Evolutionary conservation across 2,888 invertebrate genomes (phyloP).

Genomic region (Physocephala rufipes): DNA sequence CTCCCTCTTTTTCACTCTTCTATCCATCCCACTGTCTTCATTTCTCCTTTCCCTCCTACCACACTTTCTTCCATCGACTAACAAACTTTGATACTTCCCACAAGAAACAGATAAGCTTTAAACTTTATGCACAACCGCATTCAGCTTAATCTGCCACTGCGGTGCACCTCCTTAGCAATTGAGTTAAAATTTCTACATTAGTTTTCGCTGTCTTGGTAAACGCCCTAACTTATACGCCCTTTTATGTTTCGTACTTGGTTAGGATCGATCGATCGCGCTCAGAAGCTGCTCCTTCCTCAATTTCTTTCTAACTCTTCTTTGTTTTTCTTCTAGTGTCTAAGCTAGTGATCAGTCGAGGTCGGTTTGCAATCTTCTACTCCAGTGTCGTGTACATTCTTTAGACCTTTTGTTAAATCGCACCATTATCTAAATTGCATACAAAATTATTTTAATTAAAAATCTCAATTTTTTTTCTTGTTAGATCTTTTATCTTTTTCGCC

Average conservation of each 20-base stretch:
- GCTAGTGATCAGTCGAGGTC: background rate
- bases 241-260: constrained; percentile 3
- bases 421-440: constrained; percentile 67
- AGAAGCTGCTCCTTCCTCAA: constrained; percentile 26
- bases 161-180: constrained; percentile 43
- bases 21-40: constrained; percentile 29
- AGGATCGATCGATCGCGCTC: constrained; percentile 36
- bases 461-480: constrained; percentile 59
- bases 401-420: constrained; percentile 51
- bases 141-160: background rate
- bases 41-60: background rate
- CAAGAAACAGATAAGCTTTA: background rate
- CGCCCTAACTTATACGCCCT: constrained; percentile 53
- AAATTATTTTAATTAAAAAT: constrained; percentile 67
- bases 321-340: constrained; percentile 35
- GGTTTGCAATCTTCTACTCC: background rate
- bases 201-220: constrained; percentile 57
- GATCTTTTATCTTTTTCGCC: constrained; percentile 1
- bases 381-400: too few relatives aligned
- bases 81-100: background rate
- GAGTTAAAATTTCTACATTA: constrained; percentile 61
- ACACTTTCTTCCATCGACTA: background rate
- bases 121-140: background rate
- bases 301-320: constrained; percentile 30
- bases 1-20: constrained; percentile 1